Conservation (phyloP, 1,140 invertebrate genomes). For the Drosophila burlai region DNA sequence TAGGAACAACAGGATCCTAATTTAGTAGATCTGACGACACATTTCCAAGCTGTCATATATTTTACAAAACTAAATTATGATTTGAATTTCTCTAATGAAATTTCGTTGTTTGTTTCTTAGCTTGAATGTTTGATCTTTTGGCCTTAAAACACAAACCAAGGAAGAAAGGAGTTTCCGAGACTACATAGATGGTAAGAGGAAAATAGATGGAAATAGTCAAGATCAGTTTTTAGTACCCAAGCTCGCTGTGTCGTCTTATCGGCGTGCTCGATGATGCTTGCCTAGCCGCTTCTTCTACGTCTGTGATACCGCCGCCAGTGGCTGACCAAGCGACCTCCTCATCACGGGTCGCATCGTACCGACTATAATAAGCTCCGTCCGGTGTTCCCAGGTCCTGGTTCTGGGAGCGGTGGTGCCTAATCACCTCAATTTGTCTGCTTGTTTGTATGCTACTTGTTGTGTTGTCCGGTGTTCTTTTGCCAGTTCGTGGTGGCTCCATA, state of each 20-base stretch:
- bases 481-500: not conserved
- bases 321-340: conserved; percentile 2
- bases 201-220: not conserved
- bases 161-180: not conserved
- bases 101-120: conserved; percentile 10
- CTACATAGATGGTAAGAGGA: conserved; percentile 11
- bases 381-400: conserved; percentile 14
- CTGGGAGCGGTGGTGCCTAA: conserved; percentile 24
- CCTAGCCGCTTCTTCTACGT: too few relatives aligned
- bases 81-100: conserved; percentile 3
- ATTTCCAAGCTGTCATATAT: conserved; percentile 1
- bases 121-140: conserved; percentile 1
- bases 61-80: conserved; percentile 5
- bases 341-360: not conserved
- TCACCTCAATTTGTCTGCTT: conserved; percentile 10
- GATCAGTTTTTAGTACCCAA: conserved; percentile 12
- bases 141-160: not conserved
- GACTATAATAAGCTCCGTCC: conserved; percentile 8
- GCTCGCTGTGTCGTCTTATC: not conserved
- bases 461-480: too few relatives aligned
- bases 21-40: not conserved
- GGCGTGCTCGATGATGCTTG: not conserved
- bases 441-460: not conserved
- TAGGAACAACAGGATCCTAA: not conserved
- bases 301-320: not conserved